phyloP scores from a whole-genome alignment of 2,888 invertebrate species.

The Stenchaetothrips biformis region DNA sequence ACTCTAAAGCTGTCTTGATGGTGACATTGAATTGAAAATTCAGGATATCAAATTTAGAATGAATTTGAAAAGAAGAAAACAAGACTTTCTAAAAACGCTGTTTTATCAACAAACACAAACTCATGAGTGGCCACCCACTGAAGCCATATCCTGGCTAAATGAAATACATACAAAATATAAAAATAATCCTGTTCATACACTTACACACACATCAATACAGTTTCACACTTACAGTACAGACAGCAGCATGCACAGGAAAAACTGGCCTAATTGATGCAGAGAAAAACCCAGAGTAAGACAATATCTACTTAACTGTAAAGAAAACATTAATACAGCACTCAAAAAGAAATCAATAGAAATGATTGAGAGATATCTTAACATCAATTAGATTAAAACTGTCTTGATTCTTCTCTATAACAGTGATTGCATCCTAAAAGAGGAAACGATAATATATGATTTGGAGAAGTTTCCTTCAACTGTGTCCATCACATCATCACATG shows the following conservation, averaged over 20 bases:
- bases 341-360: background rate
- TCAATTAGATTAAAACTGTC: conserved; percentile 6
- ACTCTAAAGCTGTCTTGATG: conserved; percentile 13
- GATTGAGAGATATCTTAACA: conserved; percentile 7
- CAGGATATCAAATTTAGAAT: background rate
- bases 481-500: conserved; percentile 31
- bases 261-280: background rate
- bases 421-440: background rate
- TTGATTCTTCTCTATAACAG: background rate
- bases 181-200: conserved; percentile 17
- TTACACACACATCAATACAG: background rate
- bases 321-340: background rate
- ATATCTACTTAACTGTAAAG: background rate
- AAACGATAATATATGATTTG: background rate
- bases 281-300: background rate
- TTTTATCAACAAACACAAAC: background rate
- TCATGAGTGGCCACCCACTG: background rate
- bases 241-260: background rate
- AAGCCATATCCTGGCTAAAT: background rate
- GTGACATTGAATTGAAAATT: conserved; percentile 1
- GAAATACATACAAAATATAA: conserved; percentile 25
- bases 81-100: background rate
- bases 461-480: background rate
- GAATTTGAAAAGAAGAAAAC: background rate
- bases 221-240: background rate